Evolutionary conservation across 1,140 invertebrate genomes (phyloP), one percentile per base, ranked within the genome.

Genomic region (Pseudomyrmex flavicornis): DNA sequence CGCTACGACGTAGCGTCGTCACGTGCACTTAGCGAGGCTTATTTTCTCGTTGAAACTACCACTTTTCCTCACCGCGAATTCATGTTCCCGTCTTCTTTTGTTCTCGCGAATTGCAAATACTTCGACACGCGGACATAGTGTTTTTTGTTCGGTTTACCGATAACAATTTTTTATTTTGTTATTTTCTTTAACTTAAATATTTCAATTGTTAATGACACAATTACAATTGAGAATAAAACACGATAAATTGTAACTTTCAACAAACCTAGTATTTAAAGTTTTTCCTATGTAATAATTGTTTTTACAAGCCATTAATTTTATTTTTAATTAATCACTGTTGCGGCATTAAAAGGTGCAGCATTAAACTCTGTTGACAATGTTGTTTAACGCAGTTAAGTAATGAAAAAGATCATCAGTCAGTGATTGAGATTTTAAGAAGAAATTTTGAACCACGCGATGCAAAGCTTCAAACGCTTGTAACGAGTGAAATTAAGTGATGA

Each of bases 21-120:
- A 58, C 50, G 83, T 82, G 66, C 83, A 73, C 20, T 73, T 56
- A 80, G 76, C 54, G 76, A 80, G 76, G 76, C 65, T 80, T 80
- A 72, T 80, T 80, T 79, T 70, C 76, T 73, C 76, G 65, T 73
- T 22, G 61, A 1, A 17, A 13, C 52, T 48, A 61, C 69, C 75
- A 48, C 59, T 83, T 80, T 68, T 73, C 26, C 70, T 58, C 66
- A 70, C 61, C 83, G 72, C 72, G 62, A 54, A 68, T 77, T 61
- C 68, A 58, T 68, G 68, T 79, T 84, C 35, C 52, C n/a, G 10
- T 63, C 65, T 79, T 59, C 35, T 46, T 73, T 46, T 44, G 59
- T 70, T 58, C 56, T 13, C 35, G 4, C 80, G 13, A 35, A 73
- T 44, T 54, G n/a, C 46, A 22, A 65, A 44, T 52, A 35, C 35